Evolutionary conservation across 2,888 invertebrate species (phyloP).

Genomic region (Rhopalosiphum nymphaeae): DNA sequence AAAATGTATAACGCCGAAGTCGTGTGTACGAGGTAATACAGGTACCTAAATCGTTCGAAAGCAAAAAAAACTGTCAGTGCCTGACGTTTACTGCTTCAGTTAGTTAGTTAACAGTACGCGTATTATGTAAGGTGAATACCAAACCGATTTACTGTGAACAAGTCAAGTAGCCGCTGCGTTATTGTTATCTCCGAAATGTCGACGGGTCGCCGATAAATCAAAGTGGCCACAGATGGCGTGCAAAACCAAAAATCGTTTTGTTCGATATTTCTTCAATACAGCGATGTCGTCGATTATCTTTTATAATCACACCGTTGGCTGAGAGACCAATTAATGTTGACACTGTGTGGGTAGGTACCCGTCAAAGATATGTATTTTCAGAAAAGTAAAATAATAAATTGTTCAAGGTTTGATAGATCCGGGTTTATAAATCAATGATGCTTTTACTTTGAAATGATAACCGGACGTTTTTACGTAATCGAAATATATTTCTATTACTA

Average conservation of each 20-base stretch:
- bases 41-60: background rate
- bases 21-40: background rate
- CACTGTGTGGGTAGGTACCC: background rate
- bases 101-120: background rate
- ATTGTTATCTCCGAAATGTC: background rate
- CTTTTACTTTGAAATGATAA: background rate
- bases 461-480: background rate
- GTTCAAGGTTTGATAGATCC: background rate
- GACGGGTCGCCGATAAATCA: slow-evolving; percentile 11
- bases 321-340: background rate
- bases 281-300: background rate
- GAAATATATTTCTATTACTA: background rate
- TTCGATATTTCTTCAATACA: background rate
- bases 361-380: background rate
- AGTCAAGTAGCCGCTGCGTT: background rate
- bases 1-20: background rate
- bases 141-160: background rate
- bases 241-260: slow-evolving; percentile 32
- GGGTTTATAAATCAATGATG: background rate
- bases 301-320: background rate
- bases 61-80: background rate
- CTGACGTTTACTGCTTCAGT: background rate
- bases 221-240: background rate
- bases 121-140: background rate
- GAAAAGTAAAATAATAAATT: background rate